Conservation (phyloP, 2,888 invertebrate genomes). For the Kryphioiulus occultus region DNA sequence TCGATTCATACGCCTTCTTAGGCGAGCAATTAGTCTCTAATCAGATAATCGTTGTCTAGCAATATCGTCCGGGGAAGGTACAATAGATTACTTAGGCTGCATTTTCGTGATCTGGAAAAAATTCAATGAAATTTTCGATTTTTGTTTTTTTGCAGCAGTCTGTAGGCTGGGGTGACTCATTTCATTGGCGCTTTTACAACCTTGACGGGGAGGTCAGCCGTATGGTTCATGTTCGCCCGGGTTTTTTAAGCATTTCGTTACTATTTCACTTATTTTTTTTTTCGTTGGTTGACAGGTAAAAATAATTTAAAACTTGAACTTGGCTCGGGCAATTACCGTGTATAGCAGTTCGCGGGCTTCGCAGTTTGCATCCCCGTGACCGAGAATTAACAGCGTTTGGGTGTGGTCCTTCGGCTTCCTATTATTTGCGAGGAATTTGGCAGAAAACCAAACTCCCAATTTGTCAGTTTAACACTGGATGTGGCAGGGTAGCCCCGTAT, state of each 20-base stretch:
- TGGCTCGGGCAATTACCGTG: background rate
- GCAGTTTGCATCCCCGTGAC: background rate
- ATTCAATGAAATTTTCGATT: background rate
- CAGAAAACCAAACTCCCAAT: slow-evolving; percentile 19
- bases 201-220: background rate
- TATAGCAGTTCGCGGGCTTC: background rate
- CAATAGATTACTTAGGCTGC: too few relatives aligned
- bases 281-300: background rate
- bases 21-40: too few relatives aligned
- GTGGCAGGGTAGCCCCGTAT: background rate
- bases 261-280: background rate
- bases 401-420: slow-evolving; percentile 8
- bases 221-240: background rate
- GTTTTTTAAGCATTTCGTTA: background rate
- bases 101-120: background rate
- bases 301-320: background rate
- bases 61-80: too few relatives aligned
- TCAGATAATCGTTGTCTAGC: too few relatives aligned
- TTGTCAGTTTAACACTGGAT: slow-evolving; percentile 19
- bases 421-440: slow-evolving; percentile 21
- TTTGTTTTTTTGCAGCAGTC: background rate
- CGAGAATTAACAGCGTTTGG: background rate
- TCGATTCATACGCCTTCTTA: too few relatives aligned
- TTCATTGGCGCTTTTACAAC: background rate
- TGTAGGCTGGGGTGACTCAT: slow-evolving; percentile 2